These are phyloP conservation scores for Pelvicachromis taeniatus DNA, from an alignment of 2,113 vertebrate genomes.

Conservation along the genomic window DNA sequence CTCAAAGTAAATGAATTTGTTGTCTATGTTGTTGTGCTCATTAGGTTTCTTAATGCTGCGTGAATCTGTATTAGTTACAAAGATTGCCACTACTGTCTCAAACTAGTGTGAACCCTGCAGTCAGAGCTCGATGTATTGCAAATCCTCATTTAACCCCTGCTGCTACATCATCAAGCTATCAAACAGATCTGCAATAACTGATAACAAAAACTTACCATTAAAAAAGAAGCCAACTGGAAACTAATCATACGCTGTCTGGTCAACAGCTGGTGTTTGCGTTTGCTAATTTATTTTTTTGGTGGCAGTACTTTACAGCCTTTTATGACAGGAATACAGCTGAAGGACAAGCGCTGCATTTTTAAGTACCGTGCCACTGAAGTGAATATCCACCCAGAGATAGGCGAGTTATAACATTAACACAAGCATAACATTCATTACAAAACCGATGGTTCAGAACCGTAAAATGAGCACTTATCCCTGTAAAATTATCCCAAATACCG, in stretches of 20 bases:
- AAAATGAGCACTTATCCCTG: constrained; percentile 15
- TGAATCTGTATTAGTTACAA: constrained; percentile 1
- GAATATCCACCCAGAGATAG: background rate
- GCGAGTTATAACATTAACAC: background rate
- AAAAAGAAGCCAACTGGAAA: background rate
- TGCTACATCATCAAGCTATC: background rate
- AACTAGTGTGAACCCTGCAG: background rate
- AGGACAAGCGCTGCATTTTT: background rate
- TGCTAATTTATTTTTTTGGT: constrained; percentile 6
- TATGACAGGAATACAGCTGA: constrained; percentile 9
- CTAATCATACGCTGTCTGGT: background rate
- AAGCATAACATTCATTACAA: background rate
- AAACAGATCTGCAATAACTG: background rate
- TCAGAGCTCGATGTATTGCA: background rate
- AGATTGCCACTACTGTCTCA: background rate
- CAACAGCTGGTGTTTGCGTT: constrained; percentile 15
- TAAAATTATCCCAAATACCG: constrained; percentile 7
- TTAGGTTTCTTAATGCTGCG: background rate
- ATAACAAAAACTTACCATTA: background rate
- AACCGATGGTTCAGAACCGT: background rate
- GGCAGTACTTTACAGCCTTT: background rate
- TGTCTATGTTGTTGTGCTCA: background rate
- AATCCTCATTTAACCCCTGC: constrained; percentile 10
- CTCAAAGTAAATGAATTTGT: background rate
- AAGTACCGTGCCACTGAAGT: background rate